A percentile compares a stretch with the other conserved stretches of the same genome.
Conservation (phyloP, 2,113 vertebrate genomes). For the Centropus unirufus region DNA sequence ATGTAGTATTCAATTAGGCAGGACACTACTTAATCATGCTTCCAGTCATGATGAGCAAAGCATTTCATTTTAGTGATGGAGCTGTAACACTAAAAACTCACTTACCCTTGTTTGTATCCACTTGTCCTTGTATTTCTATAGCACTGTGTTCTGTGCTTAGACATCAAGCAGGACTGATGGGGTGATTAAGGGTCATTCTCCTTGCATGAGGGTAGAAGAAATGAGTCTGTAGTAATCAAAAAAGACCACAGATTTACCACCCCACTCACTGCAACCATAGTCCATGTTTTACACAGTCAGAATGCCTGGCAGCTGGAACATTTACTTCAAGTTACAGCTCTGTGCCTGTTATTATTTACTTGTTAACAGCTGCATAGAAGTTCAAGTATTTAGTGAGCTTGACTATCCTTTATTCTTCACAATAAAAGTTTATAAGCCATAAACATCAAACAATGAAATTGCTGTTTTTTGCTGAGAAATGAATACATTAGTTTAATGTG, state of each 20-base stretch:
- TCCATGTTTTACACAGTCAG: not conserved
- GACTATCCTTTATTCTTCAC: conserved; percentile 22
- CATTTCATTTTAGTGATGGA: not conserved
- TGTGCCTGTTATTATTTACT: not conserved
- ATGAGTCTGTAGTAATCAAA: not conserved
- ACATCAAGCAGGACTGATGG: not conserved
- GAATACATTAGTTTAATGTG: conserved; percentile 12
- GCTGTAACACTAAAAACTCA: not conserved
- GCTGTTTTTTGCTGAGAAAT: not conserved
- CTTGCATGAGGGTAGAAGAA: not conserved
- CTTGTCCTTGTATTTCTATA: conserved; percentile 16
- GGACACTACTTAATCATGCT: not conserved
- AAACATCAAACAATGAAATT: conserved; percentile 23
- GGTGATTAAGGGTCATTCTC: not conserved
- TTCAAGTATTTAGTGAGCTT: conserved; percentile 35
- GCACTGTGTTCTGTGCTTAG: not conserved
- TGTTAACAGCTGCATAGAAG: not conserved
- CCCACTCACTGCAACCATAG: not conserved
- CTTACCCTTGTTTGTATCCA: not conserved
- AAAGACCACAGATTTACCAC: not conserved
- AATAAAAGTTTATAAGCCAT: conserved; percentile 21
- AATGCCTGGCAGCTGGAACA: conserved; percentile 10
- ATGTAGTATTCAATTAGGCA: not conserved
- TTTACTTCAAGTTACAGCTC: conserved; percentile 9
- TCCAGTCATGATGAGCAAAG: not conserved